Conservation (phyloP, 2,113 vertebrate genomes). For the Larimichthys polyactis region DNA sequence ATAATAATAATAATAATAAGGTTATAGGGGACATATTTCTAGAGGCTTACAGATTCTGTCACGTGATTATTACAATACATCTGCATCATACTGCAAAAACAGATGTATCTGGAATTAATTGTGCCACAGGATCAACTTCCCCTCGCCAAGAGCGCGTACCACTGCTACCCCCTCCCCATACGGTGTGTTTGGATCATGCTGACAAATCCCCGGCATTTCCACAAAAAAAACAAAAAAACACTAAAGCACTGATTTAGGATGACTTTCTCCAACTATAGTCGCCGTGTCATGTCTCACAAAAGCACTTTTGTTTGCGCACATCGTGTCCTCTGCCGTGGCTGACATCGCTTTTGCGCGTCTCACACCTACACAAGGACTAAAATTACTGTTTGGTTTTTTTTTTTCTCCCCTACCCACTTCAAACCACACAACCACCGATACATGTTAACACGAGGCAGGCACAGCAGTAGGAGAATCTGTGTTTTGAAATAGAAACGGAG, state of each 20-base stretch:
- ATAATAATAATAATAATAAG: not conserved
- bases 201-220: slow-evolving; percentile 66
- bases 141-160: slow-evolving; percentile 53
- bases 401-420: not conserved
- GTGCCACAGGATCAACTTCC: slow-evolving; percentile 33
- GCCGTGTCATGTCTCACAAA: slow-evolving; percentile 15
- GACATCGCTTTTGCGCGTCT: slow-evolving; percentile 8
- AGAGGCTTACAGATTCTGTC: slow-evolving; percentile 4
- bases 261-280: slow-evolving; percentile 34
- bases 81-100: slow-evolving; percentile 39
- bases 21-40: not conserved
- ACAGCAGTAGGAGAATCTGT: slow-evolving; percentile 32
- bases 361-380: slow-evolving; percentile 4
- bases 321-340: slow-evolving; percentile 16
- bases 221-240: slow-evolving; percentile 21
- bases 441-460: not conserved
- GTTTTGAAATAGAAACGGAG: slow-evolving; percentile 74
- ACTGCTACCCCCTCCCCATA: slow-evolving; percentile 43
- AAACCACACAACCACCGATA: not conserved
- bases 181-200: slow-evolving; percentile 66
- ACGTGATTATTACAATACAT: slow-evolving; percentile 25
- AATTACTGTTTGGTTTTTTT: not conserved
- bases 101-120: slow-evolving; percentile 61
- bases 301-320: slow-evolving; percentile 28
- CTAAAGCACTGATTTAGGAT: slow-evolving; percentile 53